These are phyloP conservation scores for Sinotaia quadrata DNA, from an alignment of 2,888 invertebrate genomes.

Conservation along the genomic window DNA sequence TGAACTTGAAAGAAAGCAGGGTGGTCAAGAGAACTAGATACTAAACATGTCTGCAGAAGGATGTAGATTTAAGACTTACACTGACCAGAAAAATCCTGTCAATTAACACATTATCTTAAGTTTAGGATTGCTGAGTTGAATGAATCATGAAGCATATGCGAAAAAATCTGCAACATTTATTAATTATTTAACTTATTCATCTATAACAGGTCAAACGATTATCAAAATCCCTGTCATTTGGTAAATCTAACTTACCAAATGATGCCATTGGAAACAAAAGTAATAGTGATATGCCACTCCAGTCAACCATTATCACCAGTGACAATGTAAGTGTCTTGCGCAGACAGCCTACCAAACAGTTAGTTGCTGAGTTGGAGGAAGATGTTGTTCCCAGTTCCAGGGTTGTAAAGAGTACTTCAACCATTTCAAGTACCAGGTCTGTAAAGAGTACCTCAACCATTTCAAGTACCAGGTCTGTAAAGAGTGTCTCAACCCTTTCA, in stretches of 20 bases:
- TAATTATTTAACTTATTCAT: no score
- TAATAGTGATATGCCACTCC: background rate
- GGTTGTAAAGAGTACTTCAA: background rate
- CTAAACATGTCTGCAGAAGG: no score
- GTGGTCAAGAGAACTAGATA: no score
- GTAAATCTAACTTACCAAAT: background rate
- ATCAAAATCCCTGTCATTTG: constrained; percentile 23
- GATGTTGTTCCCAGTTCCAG: background rate
- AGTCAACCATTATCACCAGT: background rate
- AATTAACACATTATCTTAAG: no score
- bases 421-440: background rate
- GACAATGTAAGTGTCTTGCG: constrained; percentile 9
- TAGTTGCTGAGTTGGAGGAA: constrained; percentile 10
- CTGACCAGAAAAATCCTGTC: no score
- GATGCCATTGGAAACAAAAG: background rate
- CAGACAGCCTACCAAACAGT: constrained; percentile 27
- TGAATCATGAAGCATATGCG: no score
- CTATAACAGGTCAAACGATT: constrained; percentile 28
- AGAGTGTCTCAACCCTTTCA: background rate
- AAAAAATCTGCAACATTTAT: no score
- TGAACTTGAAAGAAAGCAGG: background rate
- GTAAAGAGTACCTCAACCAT: background rate
- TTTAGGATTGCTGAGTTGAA: no score
- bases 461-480: background rate
- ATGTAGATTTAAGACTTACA: no score